Percentiles rank a stretch among this genome's conserved stretches.
phyloP scores from a whole-genome alignment of 1,140 invertebrate genomes.

The Drosophila fuyamai region DNA sequence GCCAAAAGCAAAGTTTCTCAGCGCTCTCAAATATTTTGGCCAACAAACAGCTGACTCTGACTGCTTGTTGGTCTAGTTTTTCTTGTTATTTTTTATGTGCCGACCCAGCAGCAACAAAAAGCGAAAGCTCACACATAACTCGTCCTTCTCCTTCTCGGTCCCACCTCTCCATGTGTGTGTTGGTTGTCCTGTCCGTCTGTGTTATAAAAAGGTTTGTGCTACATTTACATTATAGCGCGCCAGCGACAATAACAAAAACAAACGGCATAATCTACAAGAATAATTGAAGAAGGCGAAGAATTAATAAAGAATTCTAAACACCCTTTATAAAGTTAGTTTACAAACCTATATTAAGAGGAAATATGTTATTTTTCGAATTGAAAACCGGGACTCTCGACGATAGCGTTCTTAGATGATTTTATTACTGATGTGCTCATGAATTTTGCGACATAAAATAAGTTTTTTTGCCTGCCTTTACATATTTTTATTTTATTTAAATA shows the following conservation, averaged over 20 bases:
- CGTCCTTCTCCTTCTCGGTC: conserved; percentile 26
- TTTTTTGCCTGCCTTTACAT: too few relatives aligned
- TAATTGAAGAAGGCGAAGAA: conserved; percentile 14
- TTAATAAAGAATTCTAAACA: conserved; percentile 18
- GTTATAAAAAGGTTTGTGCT: conserved; percentile 83
- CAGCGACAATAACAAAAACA: conserved; percentile 74
- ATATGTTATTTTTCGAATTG: too few relatives aligned
- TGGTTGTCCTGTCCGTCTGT: conserved; percentile 43
- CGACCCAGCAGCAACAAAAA: conserved; percentile 57
- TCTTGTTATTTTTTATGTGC: conserved; percentile 62
- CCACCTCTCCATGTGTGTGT: conserved; percentile 26
- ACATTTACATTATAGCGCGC: conserved; percentile 80
- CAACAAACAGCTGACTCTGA: conserved; percentile 59
- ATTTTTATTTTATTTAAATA: too few relatives aligned
- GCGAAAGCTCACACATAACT: conserved; percentile 80
- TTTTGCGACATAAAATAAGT: too few relatives aligned
- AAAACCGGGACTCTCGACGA: too few relatives aligned
- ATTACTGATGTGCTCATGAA: too few relatives aligned
- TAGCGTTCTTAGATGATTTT: too few relatives aligned
- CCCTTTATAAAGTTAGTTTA: conserved; percentile 11
- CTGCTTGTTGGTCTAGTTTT: conserved; percentile 72
- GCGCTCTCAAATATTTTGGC: conserved; percentile 59
- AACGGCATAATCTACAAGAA: conserved; percentile 77
- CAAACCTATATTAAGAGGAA: too few relatives aligned
- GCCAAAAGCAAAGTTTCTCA: conserved; percentile 43